Evolutionary conservation across 2,113 vertebrate species (phyloP), one percentile per base, ranked within the genome.

Genomic region (Calyptommatus sinebrachiatus): DNA sequence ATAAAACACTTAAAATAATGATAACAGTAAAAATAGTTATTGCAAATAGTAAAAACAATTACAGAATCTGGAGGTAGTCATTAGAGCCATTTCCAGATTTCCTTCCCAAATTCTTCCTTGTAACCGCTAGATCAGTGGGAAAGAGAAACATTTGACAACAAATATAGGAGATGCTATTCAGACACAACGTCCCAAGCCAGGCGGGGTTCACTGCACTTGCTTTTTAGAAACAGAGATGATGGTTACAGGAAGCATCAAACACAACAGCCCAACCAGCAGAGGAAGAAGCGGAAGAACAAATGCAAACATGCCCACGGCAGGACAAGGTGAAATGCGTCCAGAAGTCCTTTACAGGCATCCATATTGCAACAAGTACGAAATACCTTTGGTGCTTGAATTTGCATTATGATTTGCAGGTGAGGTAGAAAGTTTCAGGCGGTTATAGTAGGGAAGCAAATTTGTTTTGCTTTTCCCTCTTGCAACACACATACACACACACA

Each of bases 381-480:
- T 1, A 57, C 67, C 75, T 80, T 61, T 80, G 75, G 65, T 85
- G 1, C 70, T 66, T 75, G 0, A 5, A n/a, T 7, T 4, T 41
- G 5, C 77, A 35, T 0, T 0, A 48, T 57, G 8, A 4, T 11
- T 9, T 46, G 16, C 53, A 57, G 14, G 18, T 65, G 24, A 7
- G 61, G 21, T 26, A 62, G 61, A 62, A 8, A 62, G 7, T 62
- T 62, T 62, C 61, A 62, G 11, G 22, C 8, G 21, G 61, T 62
- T 57, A 62, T 74, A 85, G 68, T 31, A 46, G 73, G 75, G 73
- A 73, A 83, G 81, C 75, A 73, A 57, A 0, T 80, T 79, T 50
- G 71, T 74, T 78, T 76, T 46, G 72, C 67, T 84, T 78, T 28
- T 57, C 61, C 45, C 80, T 63, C 76, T 73, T 86, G 74, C 35